Conservation (phyloP, 1,140 invertebrate genomes). For the Temnothorax longispinosus region DNA sequence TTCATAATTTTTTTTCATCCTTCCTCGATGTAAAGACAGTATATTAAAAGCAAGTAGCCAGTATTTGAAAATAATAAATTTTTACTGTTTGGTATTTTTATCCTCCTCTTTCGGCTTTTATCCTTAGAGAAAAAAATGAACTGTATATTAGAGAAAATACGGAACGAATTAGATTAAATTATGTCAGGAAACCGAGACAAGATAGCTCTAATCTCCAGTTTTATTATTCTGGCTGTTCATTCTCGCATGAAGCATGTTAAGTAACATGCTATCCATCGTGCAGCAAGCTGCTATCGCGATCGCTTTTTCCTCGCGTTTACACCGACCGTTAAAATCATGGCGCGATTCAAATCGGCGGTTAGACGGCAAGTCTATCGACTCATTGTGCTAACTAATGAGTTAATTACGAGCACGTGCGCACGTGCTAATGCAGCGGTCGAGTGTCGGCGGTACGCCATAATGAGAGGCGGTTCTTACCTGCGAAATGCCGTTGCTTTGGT, state of each 20-base stretch:
- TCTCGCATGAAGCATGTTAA: constrained; percentile 11
- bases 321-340: constrained; percentile 36
- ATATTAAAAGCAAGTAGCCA: background rate
- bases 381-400: constrained; percentile 67
- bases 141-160: background rate
- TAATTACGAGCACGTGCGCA: constrained; percentile 72
- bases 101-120: background rate
- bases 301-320: constrained; percentile 40
- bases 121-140: background rate
- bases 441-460: constrained; percentile 57
- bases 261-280: constrained; percentile 6
- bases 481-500: constrained; percentile 48
- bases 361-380: constrained; percentile 60
- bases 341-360: constrained; percentile 53
- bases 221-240: background rate
- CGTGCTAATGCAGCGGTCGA: constrained; percentile 61
- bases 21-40: background rate
- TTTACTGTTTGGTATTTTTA: background rate
- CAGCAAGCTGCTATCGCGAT: background rate
- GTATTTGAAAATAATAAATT: background rate
- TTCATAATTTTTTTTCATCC: background rate
- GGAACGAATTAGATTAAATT: constrained; percentile 1
- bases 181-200: background rate
- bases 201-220: background rate
- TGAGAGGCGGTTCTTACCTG: constrained; percentile 71